phyloP scores from a whole-genome alignment of 30 jellyfish, hydroid and myxozoan species.

The Mastigias papua region DNA sequence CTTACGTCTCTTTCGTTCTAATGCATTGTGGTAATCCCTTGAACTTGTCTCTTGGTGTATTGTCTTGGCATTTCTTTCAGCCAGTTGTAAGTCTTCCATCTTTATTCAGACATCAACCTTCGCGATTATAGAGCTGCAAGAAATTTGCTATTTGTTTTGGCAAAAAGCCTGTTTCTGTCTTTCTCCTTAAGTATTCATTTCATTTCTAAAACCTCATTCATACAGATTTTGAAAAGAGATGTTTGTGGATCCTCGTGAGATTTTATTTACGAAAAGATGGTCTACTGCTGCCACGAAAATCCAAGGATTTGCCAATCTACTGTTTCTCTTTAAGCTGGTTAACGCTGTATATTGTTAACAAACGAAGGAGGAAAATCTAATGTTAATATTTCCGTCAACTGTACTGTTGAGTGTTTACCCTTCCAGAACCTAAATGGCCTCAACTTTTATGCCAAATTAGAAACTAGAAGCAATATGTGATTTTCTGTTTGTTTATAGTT shows the following conservation, averaged over 20 bases:
- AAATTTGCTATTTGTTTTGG: not conserved
- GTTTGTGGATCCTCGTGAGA: not conserved
- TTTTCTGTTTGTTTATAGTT: too few species aligned
- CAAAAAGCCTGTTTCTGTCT: not conserved
- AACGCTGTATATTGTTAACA: too few species aligned
- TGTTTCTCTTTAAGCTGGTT: not conserved
- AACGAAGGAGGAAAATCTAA: too few species aligned
- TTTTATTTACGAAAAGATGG: not conserved
- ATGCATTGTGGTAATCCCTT: conserved; percentile 80
- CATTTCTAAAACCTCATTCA: not conserved
- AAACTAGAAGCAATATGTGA: too few species aligned
- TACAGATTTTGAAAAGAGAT: not conserved
- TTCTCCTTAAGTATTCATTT: not conserved
- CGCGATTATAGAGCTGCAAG: not conserved
- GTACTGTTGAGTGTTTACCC: too few species aligned
- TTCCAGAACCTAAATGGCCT: too few species aligned
- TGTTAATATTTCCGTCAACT: too few species aligned
- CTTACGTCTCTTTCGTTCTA: conserved; percentile 70
- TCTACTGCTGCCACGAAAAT: not conserved
- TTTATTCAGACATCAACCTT: not conserved
- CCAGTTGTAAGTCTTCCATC: conserved; percentile 11
- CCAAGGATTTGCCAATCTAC: not conserved
- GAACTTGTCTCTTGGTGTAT: not conserved
- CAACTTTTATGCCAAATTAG: too few species aligned
- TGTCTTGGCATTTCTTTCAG: not conserved